phyloP scores from a whole-genome alignment of 2,113 vertebrate genomes.

The Sphyrna mokarran region DNA sequence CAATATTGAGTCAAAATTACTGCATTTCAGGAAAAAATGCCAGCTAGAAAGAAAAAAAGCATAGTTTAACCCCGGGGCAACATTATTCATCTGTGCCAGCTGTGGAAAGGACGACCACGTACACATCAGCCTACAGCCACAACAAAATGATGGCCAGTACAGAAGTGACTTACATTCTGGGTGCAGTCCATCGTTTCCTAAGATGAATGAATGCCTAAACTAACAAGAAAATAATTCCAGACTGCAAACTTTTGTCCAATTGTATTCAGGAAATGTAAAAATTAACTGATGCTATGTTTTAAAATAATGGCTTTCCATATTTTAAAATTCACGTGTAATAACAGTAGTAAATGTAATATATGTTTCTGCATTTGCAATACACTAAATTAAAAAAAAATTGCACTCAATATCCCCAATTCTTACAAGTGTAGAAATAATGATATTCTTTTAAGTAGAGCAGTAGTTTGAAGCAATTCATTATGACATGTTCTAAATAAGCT shows the following conservation, averaged over 20 bases:
- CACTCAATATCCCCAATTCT: neutral
- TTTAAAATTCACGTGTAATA: neutral
- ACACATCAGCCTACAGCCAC: no score
- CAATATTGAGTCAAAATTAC: neutral
- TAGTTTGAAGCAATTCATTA: neutral
- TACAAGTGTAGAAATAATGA: neutral
- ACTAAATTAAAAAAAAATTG: neutral
- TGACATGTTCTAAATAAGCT: neutral
- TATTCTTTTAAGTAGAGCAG: neutral
- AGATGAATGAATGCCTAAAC: no score
- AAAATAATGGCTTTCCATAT: neutral
- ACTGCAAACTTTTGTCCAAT: neutral
- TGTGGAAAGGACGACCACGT: no score
- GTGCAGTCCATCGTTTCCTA: no score
- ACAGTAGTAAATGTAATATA: neutral
- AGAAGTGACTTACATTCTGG: no score
- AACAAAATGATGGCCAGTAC: no score
- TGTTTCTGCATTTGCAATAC: neutral
- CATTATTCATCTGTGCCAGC: no score
- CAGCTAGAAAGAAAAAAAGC: no score
- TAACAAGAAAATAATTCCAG: constrained; percentile 4
- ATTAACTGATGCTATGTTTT: neutral
- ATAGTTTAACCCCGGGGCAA: no score
- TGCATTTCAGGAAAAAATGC: no score
- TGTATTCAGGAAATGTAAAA: neutral